phyloP scores from a whole-genome alignment of 2,797 vertebrate species.

The Glossophaga mutica region DNA sequence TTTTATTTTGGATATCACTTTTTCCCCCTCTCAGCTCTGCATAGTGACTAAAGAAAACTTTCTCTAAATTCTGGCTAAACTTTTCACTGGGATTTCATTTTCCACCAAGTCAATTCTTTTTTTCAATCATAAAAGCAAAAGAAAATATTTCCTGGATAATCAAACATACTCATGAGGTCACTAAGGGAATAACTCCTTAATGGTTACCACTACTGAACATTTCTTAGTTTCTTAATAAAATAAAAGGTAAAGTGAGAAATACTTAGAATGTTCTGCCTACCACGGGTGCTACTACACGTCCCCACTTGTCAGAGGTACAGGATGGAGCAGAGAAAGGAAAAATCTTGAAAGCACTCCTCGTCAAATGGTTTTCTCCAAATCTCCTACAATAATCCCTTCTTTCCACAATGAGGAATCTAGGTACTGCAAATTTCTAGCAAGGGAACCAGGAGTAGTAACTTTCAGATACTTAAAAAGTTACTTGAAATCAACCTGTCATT shows the following conservation, averaged over 20 bases:
- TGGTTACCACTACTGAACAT: not conserved
- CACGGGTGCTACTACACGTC: not conserved
- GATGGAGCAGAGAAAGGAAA: not conserved
- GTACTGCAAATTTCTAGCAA: not conserved
- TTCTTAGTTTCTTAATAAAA: not conserved
- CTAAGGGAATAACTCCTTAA: not conserved
- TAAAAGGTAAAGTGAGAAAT: not conserved
- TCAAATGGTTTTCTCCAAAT: not conserved
- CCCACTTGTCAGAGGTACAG: not conserved
- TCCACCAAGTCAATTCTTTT: constrained; percentile 13
- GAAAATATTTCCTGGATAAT: constrained; percentile 22
- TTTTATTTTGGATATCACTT: constrained; percentile 11
- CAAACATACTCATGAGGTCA: not conserved
- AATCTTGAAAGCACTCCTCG: not conserved
- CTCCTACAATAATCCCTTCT: not conserved
- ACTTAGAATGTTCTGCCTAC: not conserved
- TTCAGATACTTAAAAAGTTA: not conserved
- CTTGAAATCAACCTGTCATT: not conserved
- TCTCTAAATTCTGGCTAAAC: not conserved
- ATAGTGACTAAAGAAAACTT: not conserved
- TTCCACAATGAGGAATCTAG: not conserved
- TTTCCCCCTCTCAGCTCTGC: not conserved
- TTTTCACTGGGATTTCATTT: constrained; percentile 24
- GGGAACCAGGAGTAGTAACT: not conserved
- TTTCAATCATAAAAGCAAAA: not conserved